Base-by-base conservation (phyloP, 2,113 vertebrate genomes). In the Xyrauchen texanus region DNA sequence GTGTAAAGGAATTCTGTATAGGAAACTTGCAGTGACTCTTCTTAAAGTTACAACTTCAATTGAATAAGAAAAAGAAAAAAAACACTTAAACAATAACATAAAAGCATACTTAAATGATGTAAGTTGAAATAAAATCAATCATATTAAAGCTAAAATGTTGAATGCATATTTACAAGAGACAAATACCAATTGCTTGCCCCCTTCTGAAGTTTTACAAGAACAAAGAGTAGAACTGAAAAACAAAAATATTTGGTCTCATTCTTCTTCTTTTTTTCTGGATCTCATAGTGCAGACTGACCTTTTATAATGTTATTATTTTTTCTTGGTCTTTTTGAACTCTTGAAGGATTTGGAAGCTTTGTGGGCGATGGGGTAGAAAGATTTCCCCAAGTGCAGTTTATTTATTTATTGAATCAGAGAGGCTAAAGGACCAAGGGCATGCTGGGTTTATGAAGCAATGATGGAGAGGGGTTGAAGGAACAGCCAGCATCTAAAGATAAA, bases 151-250 rank as follows among this genome's bases (percentile, higher is more conserved):
- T 87, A 86, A 87, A 89, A 85, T 82, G 89, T 88, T 87, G 89
- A 93, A 93, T 93, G 91, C 92, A 86, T 91, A 91, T 81, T 86
- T 90, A 86, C 88, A 90, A 83, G 89, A 85, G 88, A 87, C 89
- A 87, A 88, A 87, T 82, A 85, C 21, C 21, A 91, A 82, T 86
- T 89, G 90, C 89, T 91, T 91, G 89, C 85, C 89, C 88, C 86
- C 85, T 84, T 84, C 57, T 88, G 86, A 92, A 88, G 87, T 86
- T 86, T 83, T 90, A 87, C 21, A 34, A 34, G 21, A 34, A 34
- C 21, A 34, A 34, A 34, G 21, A 34, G 21, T 34, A 34, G 21
- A 34, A 34, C 21, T 34, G 21, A 34, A 34, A 34, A n/a, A n/a
- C n/a, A n/a, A n/a, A n/a, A n/a, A n/a, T n/a, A n/a, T n/a, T n/a